Base-by-base conservation (phyloP, 2,888 invertebrate genomes). In the Callimorpha dominula region DNA sequence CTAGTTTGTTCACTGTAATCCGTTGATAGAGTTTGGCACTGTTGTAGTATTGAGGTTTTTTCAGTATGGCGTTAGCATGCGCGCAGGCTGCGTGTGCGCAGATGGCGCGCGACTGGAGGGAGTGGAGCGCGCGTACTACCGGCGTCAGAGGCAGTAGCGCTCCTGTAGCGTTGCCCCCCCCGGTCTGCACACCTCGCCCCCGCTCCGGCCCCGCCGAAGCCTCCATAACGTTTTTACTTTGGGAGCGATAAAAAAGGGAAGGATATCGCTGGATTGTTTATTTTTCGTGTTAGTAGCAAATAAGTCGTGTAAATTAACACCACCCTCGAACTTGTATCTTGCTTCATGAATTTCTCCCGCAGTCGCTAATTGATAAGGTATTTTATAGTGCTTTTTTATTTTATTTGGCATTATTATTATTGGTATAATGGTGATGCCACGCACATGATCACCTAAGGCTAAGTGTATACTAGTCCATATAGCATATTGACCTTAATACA, bases 241-340 rank as follows among this genome's bases (percentile, higher is more conserved):
- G 88, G 87, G 85, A 90, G 89, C 91, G 91, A 93, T 93, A 95
- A 95, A 95, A 94, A 95, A 94, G 92, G 94, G 92, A 92, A 92
- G 90, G 92, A 94, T 95, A 94, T 93, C 90, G 87, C 86, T 86
- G 88, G 83, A 90, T 95, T 95, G 94, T 95, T 95, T 94, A 94
- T 95, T 95, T 95, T 94, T 93, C 91, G 86, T 94, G 93, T 95
- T 95, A 94, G 94, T 93, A 93, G 94, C 93, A 88, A 92, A 93
- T 93, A 93, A 92, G 93, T 93, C 90, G 91, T 94, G 92, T 95
- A 93, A 94, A 94, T 94, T 94, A 94, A 93, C 93, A 89, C 92
- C 88, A 87, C 90, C 89, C 88, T 92, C 89, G 81, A 86, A 90
- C 83, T 87, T 91, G 87, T 84, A 83, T 88, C 86, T 86, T 83